phyloP scores from a whole-genome alignment of 2,888 invertebrate genomes.

The Branchipolynoe longqiensis region DNA sequence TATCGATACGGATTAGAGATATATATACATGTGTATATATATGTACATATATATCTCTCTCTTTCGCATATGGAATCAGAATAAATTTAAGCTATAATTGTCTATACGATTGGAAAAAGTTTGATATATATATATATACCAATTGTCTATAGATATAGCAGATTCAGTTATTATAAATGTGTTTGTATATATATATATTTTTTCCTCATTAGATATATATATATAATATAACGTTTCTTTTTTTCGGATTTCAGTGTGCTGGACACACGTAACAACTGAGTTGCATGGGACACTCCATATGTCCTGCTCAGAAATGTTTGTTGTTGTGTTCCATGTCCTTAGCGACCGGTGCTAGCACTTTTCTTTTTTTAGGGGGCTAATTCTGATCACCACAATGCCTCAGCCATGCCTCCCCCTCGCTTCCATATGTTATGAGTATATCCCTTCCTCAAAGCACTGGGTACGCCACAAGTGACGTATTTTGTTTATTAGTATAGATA shows the following conservation, averaged over 20 bases:
- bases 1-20: no score
- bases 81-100: constrained; percentile 38
- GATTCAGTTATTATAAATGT: constrained; percentile 45
- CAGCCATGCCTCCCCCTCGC: constrained; percentile 54
- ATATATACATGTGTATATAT: no score
- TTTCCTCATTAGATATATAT: constrained; percentile 35
- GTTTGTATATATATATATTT: no score
- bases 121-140: constrained; percentile 39
- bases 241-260: constrained; percentile 36
- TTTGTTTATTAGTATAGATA: no score
- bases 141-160: constrained; percentile 45
- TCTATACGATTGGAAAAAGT: constrained; percentile 41
- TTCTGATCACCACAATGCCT: constrained; percentile 41
- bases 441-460: constrained; percentile 53
- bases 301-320: constrained; percentile 26
- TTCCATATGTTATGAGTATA: constrained; percentile 55
- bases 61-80: constrained; percentile 25
- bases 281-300: constrained; percentile 49
- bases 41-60: no score
- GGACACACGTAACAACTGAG: constrained; percentile 51
- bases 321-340: constrained; percentile 50
- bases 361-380: no score
- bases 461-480: constrained; percentile 39
- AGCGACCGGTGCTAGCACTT: constrained; percentile 52
- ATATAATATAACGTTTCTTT: constrained; percentile 30